phyloP scores from a whole-genome alignment of 2,888 invertebrate genomes.

The Diogma glabrata region DNA sequence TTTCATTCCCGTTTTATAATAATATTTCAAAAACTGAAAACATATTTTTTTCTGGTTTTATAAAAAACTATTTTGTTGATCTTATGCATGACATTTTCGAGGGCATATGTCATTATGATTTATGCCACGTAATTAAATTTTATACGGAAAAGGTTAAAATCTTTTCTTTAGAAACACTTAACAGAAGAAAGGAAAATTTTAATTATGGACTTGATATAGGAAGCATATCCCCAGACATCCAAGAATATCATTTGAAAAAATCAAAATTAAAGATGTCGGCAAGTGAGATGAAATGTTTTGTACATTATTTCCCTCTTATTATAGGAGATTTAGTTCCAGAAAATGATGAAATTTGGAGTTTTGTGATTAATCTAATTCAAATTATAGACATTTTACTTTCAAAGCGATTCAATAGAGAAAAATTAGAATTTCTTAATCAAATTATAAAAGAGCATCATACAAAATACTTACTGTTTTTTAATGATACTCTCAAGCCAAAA shows the following conservation, averaged over 20 bases:
- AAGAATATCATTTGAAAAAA: neutral
- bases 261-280: neutral
- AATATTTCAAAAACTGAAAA: neutral
- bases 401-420: neutral
- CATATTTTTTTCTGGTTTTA: neutral
- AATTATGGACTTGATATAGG: neutral
- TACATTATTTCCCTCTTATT: neutral
- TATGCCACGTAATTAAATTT: neutral
- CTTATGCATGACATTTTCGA: neutral
- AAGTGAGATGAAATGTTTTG: constrained; percentile 6
- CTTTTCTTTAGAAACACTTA: neutral
- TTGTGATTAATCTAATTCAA: neutral
- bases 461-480: neutral
- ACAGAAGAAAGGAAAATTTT: neutral
- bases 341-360: neutral
- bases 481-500: neutral
- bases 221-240: neutral
- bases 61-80: neutral
- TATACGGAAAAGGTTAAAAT: neutral
- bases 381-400: neutral
- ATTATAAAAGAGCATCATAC: neutral
- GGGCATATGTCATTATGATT: neutral
- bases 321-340: neutral
- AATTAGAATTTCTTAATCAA: neutral
- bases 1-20: neutral